Conservation (phyloP, 2,888 invertebrate species). For the Nomada hirtipes region DNA sequence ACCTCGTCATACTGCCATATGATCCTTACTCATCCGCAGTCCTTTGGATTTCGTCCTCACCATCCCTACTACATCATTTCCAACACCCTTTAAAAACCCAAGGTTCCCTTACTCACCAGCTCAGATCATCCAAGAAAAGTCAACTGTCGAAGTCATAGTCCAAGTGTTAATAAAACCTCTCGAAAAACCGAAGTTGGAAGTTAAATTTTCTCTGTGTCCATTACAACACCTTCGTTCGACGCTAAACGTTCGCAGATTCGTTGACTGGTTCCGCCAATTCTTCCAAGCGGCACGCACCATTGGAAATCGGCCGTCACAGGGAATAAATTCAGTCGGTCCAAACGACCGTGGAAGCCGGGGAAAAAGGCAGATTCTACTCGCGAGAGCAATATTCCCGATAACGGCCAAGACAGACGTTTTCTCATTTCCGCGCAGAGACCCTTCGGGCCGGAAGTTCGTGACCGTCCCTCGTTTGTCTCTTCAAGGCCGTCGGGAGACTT, state of each 20-base stretch:
- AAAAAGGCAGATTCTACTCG: slow-evolving; percentile 46
- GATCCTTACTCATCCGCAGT: no score
- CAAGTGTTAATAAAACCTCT: no score
- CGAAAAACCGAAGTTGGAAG: no score
- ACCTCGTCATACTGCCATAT: no score
- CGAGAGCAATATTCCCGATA: slow-evolving; percentile 65
- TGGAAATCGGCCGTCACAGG: slow-evolving; percentile 63
- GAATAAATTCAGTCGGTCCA: slow-evolving; percentile 67
- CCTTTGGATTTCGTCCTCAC: no score
- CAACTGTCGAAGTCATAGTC: no score
- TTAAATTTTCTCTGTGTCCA: no score
- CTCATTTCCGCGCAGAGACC: slow-evolving; percentile 63
- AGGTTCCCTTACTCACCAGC: no score
- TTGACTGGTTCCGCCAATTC: slow-evolving; percentile 3
- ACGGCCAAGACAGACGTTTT: slow-evolving; percentile 62
- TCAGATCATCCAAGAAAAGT: no score
- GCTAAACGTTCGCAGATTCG: background rate
- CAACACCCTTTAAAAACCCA: no score
- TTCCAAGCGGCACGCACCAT: slow-evolving; percentile 30
- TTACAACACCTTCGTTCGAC: background rate
- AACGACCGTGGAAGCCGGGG: slow-evolving; percentile 14
- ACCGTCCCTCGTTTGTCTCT: slow-evolving; percentile 64
- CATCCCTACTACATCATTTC: no score
- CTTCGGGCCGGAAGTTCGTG: slow-evolving; percentile 54
- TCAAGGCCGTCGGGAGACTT: slow-evolving; percentile 35